Percentiles rank a stretch among this genome's conserved stretches.
These are phyloP conservation scores for Pedionomus torquatus DNA, from an alignment of 2,113 vertebrate genomes.

Conservation along the genomic window DNA sequence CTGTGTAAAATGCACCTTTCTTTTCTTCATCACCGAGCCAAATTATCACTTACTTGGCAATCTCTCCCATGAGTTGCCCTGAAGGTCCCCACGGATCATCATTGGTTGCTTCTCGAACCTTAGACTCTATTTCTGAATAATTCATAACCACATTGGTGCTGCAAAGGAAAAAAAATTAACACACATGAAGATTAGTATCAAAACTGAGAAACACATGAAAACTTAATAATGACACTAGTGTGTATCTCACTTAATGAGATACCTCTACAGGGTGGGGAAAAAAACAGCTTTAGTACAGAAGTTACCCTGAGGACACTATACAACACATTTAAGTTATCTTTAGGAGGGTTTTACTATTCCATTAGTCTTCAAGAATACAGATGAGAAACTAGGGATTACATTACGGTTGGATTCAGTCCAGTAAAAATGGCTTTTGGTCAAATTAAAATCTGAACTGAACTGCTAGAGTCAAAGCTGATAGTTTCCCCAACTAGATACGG, in stretches of 20 bases:
- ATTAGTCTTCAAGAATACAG: slow-evolving; percentile 73
- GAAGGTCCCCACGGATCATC: slow-evolving; percentile 99
- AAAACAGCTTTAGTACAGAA: slow-evolving; percentile 71
- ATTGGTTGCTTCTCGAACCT: slow-evolving; percentile 99
- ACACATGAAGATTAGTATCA: slow-evolving; percentile 83
- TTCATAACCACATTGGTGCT: slow-evolving; percentile 99
- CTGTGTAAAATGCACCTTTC: slow-evolving; percentile 63
- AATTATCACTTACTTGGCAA: slow-evolving; percentile 93
- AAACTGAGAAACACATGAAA: slow-evolving; percentile 84
- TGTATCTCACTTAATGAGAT: slow-evolving; percentile 78
- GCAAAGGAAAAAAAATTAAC: slow-evolving; percentile 74
- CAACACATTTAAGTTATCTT: slow-evolving; percentile 72
- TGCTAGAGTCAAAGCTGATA: slow-evolving; percentile 9
- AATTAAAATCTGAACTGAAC: slow-evolving; percentile 67
- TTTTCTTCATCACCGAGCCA: slow-evolving; percentile 76
- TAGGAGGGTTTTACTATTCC: slow-evolving; percentile 76
- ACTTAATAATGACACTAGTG: slow-evolving; percentile 82
- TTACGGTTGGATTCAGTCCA: slow-evolving; percentile 58
- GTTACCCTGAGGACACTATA: slow-evolving; percentile 74
- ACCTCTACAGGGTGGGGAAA: slow-evolving; percentile 70
- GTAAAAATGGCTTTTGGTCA: slow-evolving; percentile 66
- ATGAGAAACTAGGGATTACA: slow-evolving; percentile 57
- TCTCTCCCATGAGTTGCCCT: slow-evolving; percentile 97
- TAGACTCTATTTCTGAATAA: slow-evolving; percentile 98
- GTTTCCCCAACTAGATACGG: neutral